These are phyloP conservation scores for Drosophila pectinifera DNA, from an alignment of 1,140 invertebrate genomes.

Conservation along the genomic window DNA sequence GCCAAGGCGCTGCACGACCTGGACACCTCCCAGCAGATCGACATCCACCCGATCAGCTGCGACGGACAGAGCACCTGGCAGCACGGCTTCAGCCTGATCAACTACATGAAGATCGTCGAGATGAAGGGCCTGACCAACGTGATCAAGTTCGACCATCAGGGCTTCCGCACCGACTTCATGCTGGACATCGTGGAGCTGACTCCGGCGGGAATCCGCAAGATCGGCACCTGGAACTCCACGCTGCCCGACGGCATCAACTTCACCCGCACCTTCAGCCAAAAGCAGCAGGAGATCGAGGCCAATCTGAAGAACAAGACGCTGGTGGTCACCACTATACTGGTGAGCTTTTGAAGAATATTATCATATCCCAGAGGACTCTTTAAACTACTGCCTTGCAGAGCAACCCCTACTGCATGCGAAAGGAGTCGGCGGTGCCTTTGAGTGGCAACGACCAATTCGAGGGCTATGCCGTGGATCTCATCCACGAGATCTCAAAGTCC, in stretches of 20 bases:
- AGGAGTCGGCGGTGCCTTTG: slow-evolving; percentile 91
- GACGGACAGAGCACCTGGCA: slow-evolving; percentile 96
- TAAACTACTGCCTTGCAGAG: slow-evolving; percentile 87
- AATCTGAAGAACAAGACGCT: slow-evolving; percentile 97
- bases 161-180: slow-evolving; percentile 95
- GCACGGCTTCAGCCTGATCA: slow-evolving; percentile 96
- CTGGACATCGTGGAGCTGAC: slow-evolving; percentile 95
- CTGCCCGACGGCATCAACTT: slow-evolving; percentile 92
- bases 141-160: slow-evolving; percentile 97
- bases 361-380: background rate
- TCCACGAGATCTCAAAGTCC: slow-evolving; percentile 94
- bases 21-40: slow-evolving; percentile 95
- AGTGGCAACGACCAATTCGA: slow-evolving; percentile 95
- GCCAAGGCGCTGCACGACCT: slow-evolving; percentile 96
- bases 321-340: slow-evolving; percentile 95
- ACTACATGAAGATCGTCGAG: slow-evolving; percentile 99
- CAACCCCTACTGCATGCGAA: slow-evolving; percentile 96
- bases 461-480: slow-evolving; percentile 94
- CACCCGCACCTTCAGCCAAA: slow-evolving; percentile 93
- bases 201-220: slow-evolving; percentile 92
- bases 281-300: slow-evolving; percentile 93
- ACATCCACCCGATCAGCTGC: slow-evolving; percentile 94
- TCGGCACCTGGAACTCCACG: slow-evolving; percentile 95
- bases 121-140: slow-evolving; percentile 96
- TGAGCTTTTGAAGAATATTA: slow-evolving; percentile 86